Base-by-base conservation (phyloP, 2,797 vertebrate species). In the Enteromius viviparus region DNA sequence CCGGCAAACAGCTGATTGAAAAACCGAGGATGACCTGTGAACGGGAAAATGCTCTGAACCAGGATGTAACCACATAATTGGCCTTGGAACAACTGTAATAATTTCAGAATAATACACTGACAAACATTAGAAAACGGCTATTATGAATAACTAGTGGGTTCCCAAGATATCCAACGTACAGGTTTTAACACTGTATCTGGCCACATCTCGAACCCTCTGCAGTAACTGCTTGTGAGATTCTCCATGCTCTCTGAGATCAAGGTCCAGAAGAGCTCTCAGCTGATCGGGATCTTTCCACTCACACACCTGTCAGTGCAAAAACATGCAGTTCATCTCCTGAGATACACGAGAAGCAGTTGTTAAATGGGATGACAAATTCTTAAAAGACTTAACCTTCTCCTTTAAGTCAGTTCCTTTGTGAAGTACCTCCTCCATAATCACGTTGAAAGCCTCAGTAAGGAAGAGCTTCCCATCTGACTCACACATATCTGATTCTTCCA, bases 1-100 rank as follows among this genome's bases (percentile, higher is more conserved):
- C 96, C 97, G 0, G 91, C 94, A 90, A 95, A 98, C 51, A 93
- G 94, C 88, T 98, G 97, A 88, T 97, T 98, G 85, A 96, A 95
- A 91, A 97, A 98, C 11, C 87, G 95, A 19, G 96, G 96, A 84
- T 98, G 97, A 92, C 91, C 97, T 97, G 85, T 66, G 83, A 89
- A 51, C 0, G 76, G 68, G 7, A 47, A 74, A 26, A 79, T 2
- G 34, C 14, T 70, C 62, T 4, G 62, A 17, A 83, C 14, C 3
- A 69, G n/a, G 15, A 42, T 12, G 9, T 8, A 70, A 26, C 8
- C 26, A 60, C 34, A 21, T 42, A 49, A 47, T 75, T 40, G 37
- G 19, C 3, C 58, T 45, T 29, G 58, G 55, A 32, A 14, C 6
- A 64, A 32, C n/a, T 64, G 17, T 49, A 32, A 21, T 32, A 3